Evolutionary conservation across 2,113 vertebrate species (phyloP).

Genomic region (Rhinolophus sinicus): DNA sequence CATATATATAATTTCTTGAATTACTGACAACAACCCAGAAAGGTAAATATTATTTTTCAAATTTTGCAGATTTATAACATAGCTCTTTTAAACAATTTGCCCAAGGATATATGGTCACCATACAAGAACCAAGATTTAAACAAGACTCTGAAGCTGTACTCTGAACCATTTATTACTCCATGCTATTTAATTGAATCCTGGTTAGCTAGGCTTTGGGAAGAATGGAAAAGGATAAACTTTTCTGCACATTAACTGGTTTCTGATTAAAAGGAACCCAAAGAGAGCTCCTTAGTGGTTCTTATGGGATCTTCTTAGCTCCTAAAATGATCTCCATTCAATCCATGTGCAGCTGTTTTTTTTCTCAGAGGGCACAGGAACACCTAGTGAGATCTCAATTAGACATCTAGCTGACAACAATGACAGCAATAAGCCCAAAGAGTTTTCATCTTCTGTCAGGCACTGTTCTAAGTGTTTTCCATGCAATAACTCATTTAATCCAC

Average conservation of each 20-base stretch:
- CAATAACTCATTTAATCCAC: background rate
- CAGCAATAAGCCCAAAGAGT: background rate
- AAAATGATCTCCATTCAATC: background rate
- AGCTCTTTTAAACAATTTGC: background rate
- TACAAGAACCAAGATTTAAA: background rate
- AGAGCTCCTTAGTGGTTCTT: background rate
- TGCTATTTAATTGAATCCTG: background rate
- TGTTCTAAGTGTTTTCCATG: background rate
- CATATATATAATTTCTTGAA: background rate
- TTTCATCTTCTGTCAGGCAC: background rate
- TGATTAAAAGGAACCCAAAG: background rate
- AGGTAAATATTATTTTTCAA: background rate
- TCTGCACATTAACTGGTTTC: background rate
- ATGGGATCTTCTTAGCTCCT: background rate
- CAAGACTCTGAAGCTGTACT: background rate
- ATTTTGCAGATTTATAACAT: background rate
- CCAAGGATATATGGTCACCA: background rate
- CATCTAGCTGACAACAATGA: background rate
- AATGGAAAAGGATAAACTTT: background rate
- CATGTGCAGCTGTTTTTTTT: background rate
- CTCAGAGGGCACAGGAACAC: background rate
- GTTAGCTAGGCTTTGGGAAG: background rate
- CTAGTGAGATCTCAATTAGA: background rate
- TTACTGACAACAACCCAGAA: background rate
- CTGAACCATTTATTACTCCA: background rate